Percentiles rank a stretch among this genome's conserved stretches.
Conservation (phyloP, 2,113 vertebrate species). For the Panthera leo region DNA sequence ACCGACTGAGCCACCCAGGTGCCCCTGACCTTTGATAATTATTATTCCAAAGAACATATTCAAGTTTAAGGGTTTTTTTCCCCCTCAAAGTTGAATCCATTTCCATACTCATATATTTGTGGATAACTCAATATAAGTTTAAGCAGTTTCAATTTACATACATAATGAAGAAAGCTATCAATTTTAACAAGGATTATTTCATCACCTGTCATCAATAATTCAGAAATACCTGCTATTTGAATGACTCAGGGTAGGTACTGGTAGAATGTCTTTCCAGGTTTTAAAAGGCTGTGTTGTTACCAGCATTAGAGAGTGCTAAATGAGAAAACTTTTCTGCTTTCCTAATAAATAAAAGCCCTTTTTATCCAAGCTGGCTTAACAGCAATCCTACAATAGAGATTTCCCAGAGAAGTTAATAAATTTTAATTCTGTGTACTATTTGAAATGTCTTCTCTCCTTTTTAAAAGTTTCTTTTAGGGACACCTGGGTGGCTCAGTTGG, state of each 20-base stretch:
- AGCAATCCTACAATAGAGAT: not conserved
- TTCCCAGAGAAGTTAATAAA: not conserved
- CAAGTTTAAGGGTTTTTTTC: not conserved
- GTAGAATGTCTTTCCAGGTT: not conserved
- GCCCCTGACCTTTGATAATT: not conserved
- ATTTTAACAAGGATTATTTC: slow-evolving; percentile 54
- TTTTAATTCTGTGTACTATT: not conserved
- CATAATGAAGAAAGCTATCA: slow-evolving; percentile 51
- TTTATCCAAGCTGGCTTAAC: not conserved
- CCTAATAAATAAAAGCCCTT: not conserved
- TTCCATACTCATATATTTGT: not conserved
- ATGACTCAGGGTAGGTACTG: not conserved
- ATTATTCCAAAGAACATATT: not conserved
- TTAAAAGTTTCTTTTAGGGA: not conserved
- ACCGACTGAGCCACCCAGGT: no score
- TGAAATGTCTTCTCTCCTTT: not conserved
- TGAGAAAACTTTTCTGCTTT: slow-evolving; percentile 35
- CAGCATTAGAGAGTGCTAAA: not conserved
- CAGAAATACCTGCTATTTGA: slow-evolving; percentile 47
- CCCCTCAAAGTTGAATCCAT: not conserved
- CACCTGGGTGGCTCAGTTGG: no score
- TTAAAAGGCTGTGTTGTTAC: slow-evolving; percentile 2
- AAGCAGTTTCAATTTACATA: slow-evolving; percentile 49
- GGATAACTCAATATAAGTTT: not conserved
- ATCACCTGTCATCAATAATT: slow-evolving; percentile 51